Evolutionary conservation across 1,140 invertebrate genomes (phyloP).

Genomic region (Carposina sasakii): DNA sequence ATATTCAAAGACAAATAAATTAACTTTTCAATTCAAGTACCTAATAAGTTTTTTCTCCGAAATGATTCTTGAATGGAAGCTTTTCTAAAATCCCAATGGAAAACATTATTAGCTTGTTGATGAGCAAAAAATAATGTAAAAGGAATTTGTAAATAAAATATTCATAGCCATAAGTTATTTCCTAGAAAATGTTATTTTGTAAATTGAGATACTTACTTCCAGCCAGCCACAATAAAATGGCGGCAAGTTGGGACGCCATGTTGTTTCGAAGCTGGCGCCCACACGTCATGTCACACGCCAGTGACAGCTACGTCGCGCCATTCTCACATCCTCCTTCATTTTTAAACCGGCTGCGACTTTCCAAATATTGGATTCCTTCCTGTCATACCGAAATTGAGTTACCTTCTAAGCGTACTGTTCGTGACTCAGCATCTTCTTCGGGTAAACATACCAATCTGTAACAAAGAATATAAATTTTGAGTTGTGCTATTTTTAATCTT

Average conservation of each 20-base stretch:
- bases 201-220: conserved; percentile 63
- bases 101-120: no score
- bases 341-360: conserved; percentile 27
- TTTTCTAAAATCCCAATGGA: no score
- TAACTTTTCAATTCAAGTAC: no score
- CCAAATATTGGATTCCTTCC: conserved; percentile 30
- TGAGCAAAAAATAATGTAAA: no score
- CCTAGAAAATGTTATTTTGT: no score
- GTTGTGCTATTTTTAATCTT: no score
- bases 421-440: conserved; percentile 6
- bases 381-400: conserved; percentile 21
- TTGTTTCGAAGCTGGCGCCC: conserved; percentile 19
- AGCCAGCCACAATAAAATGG: conserved; percentile 50
- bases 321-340: conserved; percentile 37
- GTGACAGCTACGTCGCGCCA: conserved; percentile 24
- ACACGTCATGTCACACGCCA: conserved; percentile 48
- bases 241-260: conserved; percentile 47
- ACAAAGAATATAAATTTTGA: conserved; percentile 17
- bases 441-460: conserved; percentile 21
- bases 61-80: no score
- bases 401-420: conserved; percentile 1
- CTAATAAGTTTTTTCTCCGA: no score
- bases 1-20: no score
- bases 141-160: no score
- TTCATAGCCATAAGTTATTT: no score